Conservation (phyloP, 2,113 vertebrate genomes). For the Apteryx mantelli region DNA sequence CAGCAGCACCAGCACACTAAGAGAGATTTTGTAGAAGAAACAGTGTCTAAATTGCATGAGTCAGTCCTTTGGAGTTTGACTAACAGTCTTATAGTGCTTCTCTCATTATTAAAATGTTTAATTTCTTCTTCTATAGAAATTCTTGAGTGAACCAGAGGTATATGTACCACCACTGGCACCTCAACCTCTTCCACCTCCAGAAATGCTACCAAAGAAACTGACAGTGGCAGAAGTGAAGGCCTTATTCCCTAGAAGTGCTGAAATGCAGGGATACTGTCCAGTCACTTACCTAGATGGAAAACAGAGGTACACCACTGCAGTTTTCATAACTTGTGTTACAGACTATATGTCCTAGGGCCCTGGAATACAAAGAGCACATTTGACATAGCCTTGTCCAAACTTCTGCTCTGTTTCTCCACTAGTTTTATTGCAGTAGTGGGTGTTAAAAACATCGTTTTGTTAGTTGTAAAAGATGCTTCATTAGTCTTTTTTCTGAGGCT, state of each 20-base stretch:
- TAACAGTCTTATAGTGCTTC: neutral
- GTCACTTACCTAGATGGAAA: constrained; percentile 91
- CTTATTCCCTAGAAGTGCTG: constrained; percentile 83
- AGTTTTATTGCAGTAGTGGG: neutral
- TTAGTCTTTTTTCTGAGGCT: neutral
- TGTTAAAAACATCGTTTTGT: neutral
- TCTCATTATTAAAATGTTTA: neutral
- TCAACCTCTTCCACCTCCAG: constrained; percentile 78
- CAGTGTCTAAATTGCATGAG: neutral
- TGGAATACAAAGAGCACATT: neutral
- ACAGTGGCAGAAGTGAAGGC: constrained; percentile 82
- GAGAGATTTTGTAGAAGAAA: neutral
- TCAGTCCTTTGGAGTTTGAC: neutral
- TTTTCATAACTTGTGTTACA: neutral
- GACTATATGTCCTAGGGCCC: neutral
- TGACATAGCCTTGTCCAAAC: neutral
- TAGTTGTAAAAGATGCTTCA: neutral
- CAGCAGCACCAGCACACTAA: neutral
- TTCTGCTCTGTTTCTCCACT: neutral
- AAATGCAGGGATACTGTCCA: constrained; percentile 92
- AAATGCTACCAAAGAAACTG: constrained; percentile 84
- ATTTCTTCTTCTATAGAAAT: constrained; percentile 79
- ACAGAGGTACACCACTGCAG: constrained; percentile 80
- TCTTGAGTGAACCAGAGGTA: constrained; percentile 84
- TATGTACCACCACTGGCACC: constrained; percentile 87